Conservation (phyloP, 2,888 invertebrate species). For the Eilema sororculum region DNA sequence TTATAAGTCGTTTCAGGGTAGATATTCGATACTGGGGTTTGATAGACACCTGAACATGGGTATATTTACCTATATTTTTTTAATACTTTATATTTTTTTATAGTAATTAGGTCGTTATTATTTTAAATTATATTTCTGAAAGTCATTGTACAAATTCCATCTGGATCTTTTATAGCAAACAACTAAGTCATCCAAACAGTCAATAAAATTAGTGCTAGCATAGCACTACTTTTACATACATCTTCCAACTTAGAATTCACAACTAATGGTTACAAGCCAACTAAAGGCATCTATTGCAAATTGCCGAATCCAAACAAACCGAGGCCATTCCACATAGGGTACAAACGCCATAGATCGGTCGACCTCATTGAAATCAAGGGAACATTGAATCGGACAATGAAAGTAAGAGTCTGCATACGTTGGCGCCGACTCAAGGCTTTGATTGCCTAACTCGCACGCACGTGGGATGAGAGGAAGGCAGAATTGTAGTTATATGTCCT, state of each 20-base stretch:
- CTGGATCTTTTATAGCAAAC: background rate
- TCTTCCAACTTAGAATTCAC: background rate
- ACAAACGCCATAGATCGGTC: constrained; percentile 53
- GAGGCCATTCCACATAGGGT: constrained; percentile 34
- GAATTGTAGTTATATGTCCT: constrained; percentile 60
- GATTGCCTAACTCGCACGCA: constrained; percentile 70
- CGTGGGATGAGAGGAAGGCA: constrained; percentile 76
- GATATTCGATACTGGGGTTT: too few relatives aligned
- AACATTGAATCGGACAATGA: constrained; percentile 75
- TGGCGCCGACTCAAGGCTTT: constrained; percentile 78
- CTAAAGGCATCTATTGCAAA: constrained; percentile 6
- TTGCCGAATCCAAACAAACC: constrained; percentile 3
- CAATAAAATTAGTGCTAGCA: background rate
- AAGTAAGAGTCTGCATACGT: constrained; percentile 75
- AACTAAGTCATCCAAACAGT: background rate
- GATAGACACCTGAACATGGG: background rate
- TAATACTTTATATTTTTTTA: too few relatives aligned
- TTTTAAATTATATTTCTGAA: background rate
- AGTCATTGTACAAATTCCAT: background rate
- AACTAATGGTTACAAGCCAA: background rate
- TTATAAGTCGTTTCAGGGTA: too few relatives aligned
- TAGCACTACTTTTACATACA: background rate
- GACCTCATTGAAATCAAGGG: constrained; percentile 73
- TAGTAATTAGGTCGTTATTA: background rate
- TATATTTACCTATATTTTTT: too few relatives aligned